Percentiles rank a stretch among this genome's conserved stretches.
Evolutionary conservation across 2,797 vertebrate species (phyloP).

Genomic region (Leuciscus waleckii): DNA sequence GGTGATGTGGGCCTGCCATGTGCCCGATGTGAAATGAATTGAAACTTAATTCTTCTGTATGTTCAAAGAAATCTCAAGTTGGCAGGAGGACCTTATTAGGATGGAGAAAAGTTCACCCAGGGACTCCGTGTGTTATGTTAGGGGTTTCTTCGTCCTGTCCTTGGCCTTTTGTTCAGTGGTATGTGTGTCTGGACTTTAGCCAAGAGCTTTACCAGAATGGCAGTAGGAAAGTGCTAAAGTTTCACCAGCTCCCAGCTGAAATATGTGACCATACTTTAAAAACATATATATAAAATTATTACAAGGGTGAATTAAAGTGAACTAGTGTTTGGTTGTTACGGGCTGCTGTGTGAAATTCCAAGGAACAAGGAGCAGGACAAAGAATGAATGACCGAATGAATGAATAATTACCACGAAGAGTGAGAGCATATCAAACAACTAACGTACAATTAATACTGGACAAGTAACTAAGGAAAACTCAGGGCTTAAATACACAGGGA

Average conservation of each 20-base stretch:
- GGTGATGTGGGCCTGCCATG: neutral
- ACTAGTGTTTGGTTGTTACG: neutral
- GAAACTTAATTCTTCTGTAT: conserved; percentile 25
- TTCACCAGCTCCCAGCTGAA: conserved; percentile 5
- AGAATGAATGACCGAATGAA: neutral
- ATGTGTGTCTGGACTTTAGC: conserved; percentile 52
- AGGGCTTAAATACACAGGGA: neutral
- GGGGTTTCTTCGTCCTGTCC: conserved; percentile 51
- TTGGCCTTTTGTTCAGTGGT: conserved; percentile 60
- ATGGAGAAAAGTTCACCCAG: conserved; percentile 31
- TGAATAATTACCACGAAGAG: neutral
- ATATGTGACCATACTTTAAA: neutral
- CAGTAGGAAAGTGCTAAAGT: conserved; percentile 21
- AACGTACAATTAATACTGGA: neutral
- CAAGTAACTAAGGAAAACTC: neutral
- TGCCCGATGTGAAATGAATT: neutral
- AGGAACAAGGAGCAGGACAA: neutral
- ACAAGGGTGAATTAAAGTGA: neutral
- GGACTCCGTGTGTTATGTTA: conserved; percentile 47
- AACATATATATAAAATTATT: neutral
- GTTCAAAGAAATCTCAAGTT: conserved; percentile 36
- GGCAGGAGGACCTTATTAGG: conserved; percentile 27
- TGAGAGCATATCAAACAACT: neutral
- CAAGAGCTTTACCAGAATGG: conserved; percentile 19
- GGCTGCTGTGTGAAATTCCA: neutral